Conservation (phyloP, 2,888 invertebrate species). For the Ecdyonurus torrentis region DNA sequence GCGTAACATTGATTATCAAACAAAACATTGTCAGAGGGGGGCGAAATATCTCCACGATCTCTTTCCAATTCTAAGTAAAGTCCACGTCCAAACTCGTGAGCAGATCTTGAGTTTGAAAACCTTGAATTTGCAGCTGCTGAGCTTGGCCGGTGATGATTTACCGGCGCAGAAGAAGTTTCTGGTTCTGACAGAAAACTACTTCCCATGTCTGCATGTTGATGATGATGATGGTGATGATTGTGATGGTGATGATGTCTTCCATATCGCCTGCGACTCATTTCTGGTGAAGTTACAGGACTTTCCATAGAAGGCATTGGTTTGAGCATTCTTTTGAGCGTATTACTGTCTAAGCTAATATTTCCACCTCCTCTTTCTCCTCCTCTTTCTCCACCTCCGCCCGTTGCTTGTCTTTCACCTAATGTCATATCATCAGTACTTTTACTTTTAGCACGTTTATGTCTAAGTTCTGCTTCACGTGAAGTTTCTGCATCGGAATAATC, state of each 20-base stretch:
- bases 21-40: conserved; percentile 83
- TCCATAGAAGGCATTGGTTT: conserved; percentile 70
- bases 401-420: conserved; percentile 28
- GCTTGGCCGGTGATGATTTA: background rate
- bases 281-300: conserved; percentile 79
- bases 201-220: conserved; percentile 30
- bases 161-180: conserved; percentile 13
- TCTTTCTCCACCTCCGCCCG: conserved; percentile 24
- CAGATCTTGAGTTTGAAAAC: conserved; percentile 34
- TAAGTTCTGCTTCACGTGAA: conserved; percentile 45
- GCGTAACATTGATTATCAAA: conserved; percentile 94
- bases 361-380: conserved; percentile 19
- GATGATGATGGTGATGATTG: conserved; percentile 40
- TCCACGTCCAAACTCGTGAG: conserved; percentile 42
- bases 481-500: conserved; percentile 35
- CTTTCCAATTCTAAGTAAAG: conserved; percentile 67
- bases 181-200: conserved; percentile 22
- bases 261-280: conserved; percentile 65
- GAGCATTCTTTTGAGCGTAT: conserved; percentile 81
- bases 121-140: conserved; percentile 35
- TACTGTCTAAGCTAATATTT: conserved; percentile 45
- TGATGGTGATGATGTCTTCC: conserved; percentile 19
- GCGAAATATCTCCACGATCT: conserved; percentile 46
- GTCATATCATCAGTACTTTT: conserved; percentile 82
- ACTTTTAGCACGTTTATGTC: conserved; percentile 53